These are phyloP conservation scores for Calycopis cecrops DNA, from an alignment of 1,140 invertebrate genomes.

Conservation along the genomic window DNA sequence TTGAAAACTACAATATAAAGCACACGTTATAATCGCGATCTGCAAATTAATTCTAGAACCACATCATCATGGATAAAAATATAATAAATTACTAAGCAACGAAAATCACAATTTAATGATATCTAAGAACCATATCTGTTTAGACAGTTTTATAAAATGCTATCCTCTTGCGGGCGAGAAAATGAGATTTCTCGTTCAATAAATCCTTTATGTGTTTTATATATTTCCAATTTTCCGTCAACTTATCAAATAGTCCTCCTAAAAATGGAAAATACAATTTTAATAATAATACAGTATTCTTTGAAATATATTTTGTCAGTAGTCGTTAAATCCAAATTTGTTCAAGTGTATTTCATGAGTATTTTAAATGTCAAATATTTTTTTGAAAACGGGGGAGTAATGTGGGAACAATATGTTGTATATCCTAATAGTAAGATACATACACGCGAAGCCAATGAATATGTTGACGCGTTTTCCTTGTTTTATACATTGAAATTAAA, in stretches of 20 bases:
- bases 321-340: no score
- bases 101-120: neutral
- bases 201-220: slow-evolving; percentile 4
- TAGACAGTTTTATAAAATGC: neutral
- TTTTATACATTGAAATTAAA: no score
- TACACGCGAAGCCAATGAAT: no score
- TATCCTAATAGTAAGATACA: no score
- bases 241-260: neutral
- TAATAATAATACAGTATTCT: neutral
- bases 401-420: no score
- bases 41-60: neutral
- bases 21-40: neutral
- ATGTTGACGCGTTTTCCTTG: no score
- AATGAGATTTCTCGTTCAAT: slow-evolving; percentile 6
- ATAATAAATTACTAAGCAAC: neutral
- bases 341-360: no score
- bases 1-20: neutral
- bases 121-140: neutral
- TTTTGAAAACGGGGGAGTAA: no score
- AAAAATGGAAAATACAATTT: neutral
- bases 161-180: neutral
- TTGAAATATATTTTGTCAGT: no score
- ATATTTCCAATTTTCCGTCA: slow-evolving; percentile 3
- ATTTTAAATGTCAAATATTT: no score
- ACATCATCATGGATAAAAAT: neutral